Evolutionary conservation across 2,113 vertebrate genomes (phyloP), one percentile per base, ranked within the genome.

Genomic region (Maylandia zebra): DNA sequence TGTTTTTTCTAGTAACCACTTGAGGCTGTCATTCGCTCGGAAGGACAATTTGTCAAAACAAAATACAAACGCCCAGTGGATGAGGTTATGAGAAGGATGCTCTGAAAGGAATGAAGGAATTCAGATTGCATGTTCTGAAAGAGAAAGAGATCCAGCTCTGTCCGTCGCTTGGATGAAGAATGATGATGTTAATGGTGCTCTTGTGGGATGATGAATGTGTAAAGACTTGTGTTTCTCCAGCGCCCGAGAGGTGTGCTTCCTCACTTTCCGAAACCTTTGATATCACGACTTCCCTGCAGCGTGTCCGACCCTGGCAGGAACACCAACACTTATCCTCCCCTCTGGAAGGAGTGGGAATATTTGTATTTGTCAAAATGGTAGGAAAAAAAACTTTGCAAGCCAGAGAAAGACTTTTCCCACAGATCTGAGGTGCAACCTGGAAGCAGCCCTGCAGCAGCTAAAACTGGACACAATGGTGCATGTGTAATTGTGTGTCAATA

Each of bases 331-430:
- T 69, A 56, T 88, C 89, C 90, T 89, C 88, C 90, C 66, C 43
- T 89, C 88, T 92, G 91, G 86, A 92, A 90, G 71, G 76, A 91
- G 85, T 90, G 84, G 89, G 88, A 93, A 94, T 91, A 92, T 82
- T 82, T 88, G 81, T 53, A 87, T 91, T 88, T 89, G 76, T 89
- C 82, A 90, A 85, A 85, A 89, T 81, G 56, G 83, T 69, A 83
- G 79, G 92, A 90, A 87, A 83, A 52, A 55, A 66, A 36, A 38
- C 43, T n/a, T 36, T 86, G 86, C 88, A 90, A 90, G 66, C 69
- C 56, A 43, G 17, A 38, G 55, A 50, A 66, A 56, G 66, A 88
- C 85, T 22, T 89, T 85, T 81, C 64, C 83, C 86, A 88, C 66
- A 76, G 27, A 64, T 87, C 30, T 82, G 38, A 69, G 22, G 32